Percentiles rank a stretch among this genome's conserved stretches.
Conservation (phyloP, 2,113 vertebrate genomes). For the Mastomys coucha region DNA sequence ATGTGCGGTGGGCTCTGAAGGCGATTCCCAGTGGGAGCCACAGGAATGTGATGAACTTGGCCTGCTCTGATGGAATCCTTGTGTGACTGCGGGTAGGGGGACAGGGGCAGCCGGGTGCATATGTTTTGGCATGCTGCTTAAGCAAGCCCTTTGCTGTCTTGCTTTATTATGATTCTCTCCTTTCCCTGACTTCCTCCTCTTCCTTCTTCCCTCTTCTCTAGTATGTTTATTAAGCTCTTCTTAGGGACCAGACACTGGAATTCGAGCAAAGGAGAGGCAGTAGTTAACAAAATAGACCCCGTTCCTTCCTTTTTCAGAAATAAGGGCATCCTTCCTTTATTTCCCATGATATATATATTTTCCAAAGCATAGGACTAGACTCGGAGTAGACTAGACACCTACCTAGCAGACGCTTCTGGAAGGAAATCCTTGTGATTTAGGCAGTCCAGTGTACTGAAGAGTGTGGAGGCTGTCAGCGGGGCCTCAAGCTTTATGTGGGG, state of each 20-base stretch:
- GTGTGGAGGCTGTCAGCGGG: neutral
- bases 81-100: neutral
- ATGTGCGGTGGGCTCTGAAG: neutral
- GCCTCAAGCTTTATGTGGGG: neutral
- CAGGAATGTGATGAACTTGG: neutral
- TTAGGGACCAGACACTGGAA: neutral
- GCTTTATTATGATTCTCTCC: neutral
- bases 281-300: neutral
- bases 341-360: neutral
- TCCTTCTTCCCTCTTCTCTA: neutral
- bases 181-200: neutral
- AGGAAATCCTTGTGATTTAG: neutral
- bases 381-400: neutral
- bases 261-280: neutral
- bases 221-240: neutral
- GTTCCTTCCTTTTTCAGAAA: neutral
- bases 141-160: neutral
- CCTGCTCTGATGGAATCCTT: constrained; percentile 35
- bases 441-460: neutral
- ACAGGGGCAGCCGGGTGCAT: neutral
- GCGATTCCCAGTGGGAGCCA: constrained; percentile 2
- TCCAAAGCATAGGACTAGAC: neutral
- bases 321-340: neutral
- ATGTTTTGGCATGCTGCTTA: neutral
- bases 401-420: neutral